Base-by-base conservation (phyloP, 2,113 vertebrate species). In the Eonycteris spelaea region DNA sequence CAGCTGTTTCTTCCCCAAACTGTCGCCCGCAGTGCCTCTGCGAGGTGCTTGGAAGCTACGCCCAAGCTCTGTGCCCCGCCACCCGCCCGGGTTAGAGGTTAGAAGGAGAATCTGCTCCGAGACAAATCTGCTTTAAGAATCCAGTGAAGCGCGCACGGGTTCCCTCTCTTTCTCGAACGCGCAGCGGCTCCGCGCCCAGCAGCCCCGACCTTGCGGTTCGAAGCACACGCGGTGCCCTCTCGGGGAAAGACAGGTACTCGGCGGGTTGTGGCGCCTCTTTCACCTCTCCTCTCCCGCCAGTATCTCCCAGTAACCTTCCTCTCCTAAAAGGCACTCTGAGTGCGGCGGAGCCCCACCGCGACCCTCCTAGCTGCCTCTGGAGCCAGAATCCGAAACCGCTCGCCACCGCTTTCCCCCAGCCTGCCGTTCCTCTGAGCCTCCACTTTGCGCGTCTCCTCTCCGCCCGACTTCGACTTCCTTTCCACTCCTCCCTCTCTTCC, bases 101-200 rank as follows among this genome's bases (percentile, higher is more conserved):
- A 57, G 48, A 74, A 33, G 4, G 24, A 55, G 73, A 63, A 57
- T 33, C 6, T 0, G 3, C n/a, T 38, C 24, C 4, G 9, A 57
- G 21, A 74, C 40, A 18, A 18, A 55, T 48, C 68, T 0, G 12
- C 48, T 68, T 40, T 45, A 61, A 8, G 40, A 77, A 55, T 33
- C 13, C 0, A 0, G 1, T 1, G 79, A 21, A 74, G 26, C 0
- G 2, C 15, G 0, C 33, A 0, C n/a, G 0, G 0, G 26, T 59
- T 59, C 38, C 53, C 22, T 15, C 43, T 51, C 57, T 12, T 22
- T 45, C 13, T 57, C 26, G 2, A 16, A 2, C 22, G 0, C 4
- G 2, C 18, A 1, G 38, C 6, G 0, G 48, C 7, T 19, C 40
- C 30, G 0, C 0, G 2, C 35, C 45, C 70, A 28, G 65, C n/a